A percentile compares a stretch with the other conserved stretches of the same genome.
Conservation (phyloP, 2,888 invertebrate genomes). For the Mantis religiosa region DNA sequence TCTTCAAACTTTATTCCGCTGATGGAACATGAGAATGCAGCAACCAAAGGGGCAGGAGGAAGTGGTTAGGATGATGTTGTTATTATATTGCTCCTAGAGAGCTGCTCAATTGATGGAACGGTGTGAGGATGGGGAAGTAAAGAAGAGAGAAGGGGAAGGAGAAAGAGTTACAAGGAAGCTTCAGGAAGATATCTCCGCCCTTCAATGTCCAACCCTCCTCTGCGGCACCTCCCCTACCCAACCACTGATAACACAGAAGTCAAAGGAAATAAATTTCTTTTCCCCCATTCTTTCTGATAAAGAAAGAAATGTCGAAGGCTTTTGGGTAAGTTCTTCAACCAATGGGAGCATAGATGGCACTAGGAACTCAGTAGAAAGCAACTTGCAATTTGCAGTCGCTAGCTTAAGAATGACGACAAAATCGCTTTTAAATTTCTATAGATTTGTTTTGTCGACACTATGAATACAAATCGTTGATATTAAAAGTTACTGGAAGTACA, state of each 20-base stretch:
- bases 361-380: not conserved
- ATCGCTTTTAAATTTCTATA: too few relatives aligned
- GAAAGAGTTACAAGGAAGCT: not conserved
- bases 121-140: not conserved
- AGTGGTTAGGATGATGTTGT: not conserved
- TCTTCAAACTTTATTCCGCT: not conserved
- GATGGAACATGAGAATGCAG: not conserved
- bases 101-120: not conserved
- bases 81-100: not conserved
- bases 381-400: not conserved
- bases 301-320: constrained; percentile 18
- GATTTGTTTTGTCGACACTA: too few relatives aligned
- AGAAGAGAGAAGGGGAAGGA: not conserved
- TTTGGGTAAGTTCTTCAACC: constrained; percentile 1
- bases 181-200: not conserved
- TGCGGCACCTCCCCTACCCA: not conserved
- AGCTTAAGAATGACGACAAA: constrained; percentile 1
- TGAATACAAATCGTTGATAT: too few relatives aligned
- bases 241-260: constrained; percentile 23
- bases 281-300: constrained; percentile 26
- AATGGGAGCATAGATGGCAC: not conserved
- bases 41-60: not conserved
- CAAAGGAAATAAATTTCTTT: constrained; percentile 26
- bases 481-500: too few relatives aligned
- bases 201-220: constrained; percentile 1